Percentiles rank a stretch among this genome's conserved stretches.
phyloP scores from a whole-genome alignment of 2,888 invertebrate species.

The Allacma fusca region DNA sequence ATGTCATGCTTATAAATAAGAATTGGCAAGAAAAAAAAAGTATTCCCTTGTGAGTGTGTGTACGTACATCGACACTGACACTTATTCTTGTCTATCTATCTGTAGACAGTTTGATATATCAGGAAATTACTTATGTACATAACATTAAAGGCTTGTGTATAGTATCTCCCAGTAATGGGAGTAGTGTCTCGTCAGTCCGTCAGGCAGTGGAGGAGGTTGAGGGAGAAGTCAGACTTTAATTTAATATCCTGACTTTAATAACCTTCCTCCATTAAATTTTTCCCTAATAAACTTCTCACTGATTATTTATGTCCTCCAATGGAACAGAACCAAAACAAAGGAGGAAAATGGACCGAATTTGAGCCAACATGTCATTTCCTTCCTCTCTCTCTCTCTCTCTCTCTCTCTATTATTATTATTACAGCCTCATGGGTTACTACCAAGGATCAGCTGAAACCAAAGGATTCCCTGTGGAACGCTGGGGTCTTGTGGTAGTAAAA shows the following conservation, averaged over 20 bases:
- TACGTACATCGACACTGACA: background rate
- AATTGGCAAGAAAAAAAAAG: background rate
- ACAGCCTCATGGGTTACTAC: too few relatives aligned
- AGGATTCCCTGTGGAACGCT: too few relatives aligned
- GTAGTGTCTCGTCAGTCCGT: too few relatives aligned
- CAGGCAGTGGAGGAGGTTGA: background rate
- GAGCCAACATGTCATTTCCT: background rate
- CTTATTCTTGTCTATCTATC: background rate
- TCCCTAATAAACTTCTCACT: conserved; percentile 4
- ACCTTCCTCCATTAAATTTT: background rate
- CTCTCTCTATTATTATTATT: too few relatives aligned
- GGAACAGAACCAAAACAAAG: background rate
- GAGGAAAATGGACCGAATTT: background rate
- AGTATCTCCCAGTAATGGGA: too few relatives aligned
- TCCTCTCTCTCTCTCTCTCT: conserved; percentile 1
- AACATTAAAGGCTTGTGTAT: too few relatives aligned
- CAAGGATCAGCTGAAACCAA: too few relatives aligned
- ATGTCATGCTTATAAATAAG: conserved; percentile 19
- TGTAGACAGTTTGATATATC: too few relatives aligned
- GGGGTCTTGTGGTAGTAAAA: too few relatives aligned
- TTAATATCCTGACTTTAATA: conserved; percentile 13
- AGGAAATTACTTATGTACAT: too few relatives aligned
- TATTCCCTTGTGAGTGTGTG: background rate
- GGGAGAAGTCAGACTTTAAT: background rate
- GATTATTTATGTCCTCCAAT: background rate